Percentiles rank a stretch among this genome's conserved stretches.
phyloP scores from a whole-genome alignment of 1,140 invertebrate species.

The Aleiodes sp. region DNA sequence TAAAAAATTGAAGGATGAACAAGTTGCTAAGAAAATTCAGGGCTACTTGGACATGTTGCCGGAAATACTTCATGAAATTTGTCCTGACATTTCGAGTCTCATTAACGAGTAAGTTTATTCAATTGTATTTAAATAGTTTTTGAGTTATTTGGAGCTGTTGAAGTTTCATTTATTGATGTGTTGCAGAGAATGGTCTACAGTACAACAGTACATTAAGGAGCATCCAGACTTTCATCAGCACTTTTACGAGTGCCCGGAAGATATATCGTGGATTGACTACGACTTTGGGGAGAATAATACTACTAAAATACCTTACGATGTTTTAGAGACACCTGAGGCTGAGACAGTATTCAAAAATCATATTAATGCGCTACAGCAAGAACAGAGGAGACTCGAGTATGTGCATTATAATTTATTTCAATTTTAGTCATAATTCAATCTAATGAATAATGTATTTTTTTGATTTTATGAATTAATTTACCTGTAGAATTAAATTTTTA shows the following conservation, averaged over 20 bases:
- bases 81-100: constrained; percentile 82
- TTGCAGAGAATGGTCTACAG: constrained; percentile 85
- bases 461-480: neutral
- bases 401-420: constrained; percentile 52
- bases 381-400: constrained; percentile 90
- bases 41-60: constrained; percentile 84
- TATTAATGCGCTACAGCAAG: constrained; percentile 88
- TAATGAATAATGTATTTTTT: too few species aligned
- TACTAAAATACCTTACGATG: constrained; percentile 87
- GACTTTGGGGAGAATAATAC: constrained; percentile 75
- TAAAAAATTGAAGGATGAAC: constrained; percentile 87
- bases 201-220: constrained; percentile 82
- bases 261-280: constrained; percentile 82
- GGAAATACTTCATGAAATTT: constrained; percentile 81
- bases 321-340: constrained; percentile 89
- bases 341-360: constrained; percentile 92
- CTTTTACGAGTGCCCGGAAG: constrained; percentile 86
- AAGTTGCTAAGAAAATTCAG: constrained; percentile 81
- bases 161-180: neutral
- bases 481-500: neutral
- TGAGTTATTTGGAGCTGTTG: neutral
- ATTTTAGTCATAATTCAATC: too few species aligned
- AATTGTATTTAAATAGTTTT: constrained; percentile 20
- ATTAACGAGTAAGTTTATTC: constrained; percentile 73
- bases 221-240: constrained; percentile 91